phyloP scores from a whole-genome alignment of 1,140 invertebrate species.

The Arion vulgaris region DNA sequence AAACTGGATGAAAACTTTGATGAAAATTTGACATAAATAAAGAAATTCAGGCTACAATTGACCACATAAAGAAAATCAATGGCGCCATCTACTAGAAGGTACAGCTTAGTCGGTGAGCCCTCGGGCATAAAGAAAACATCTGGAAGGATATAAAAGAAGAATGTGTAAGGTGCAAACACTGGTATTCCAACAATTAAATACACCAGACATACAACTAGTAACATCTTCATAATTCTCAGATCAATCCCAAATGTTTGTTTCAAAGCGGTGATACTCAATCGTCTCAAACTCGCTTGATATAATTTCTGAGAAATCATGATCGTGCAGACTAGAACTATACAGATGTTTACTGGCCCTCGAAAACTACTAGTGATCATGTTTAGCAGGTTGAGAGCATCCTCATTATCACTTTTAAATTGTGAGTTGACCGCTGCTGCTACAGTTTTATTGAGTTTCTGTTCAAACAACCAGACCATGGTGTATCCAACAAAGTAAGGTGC shows the following conservation, averaged over 20 bases:
- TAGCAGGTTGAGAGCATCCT: neutral
- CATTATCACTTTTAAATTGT: neutral
- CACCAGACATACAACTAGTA: constrained; percentile 2
- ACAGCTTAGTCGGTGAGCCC: neutral
- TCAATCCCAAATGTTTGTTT: neutral
- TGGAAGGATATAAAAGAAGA: neutral
- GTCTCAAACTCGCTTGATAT: neutral
- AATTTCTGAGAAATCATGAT: neutral
- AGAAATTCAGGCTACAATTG: constrained; percentile 10
- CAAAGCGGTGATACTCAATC: neutral
- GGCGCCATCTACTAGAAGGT: neutral
- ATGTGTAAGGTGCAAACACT: neutral
- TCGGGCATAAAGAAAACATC: neutral
- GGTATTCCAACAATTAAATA: neutral
- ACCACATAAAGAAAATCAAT: constrained; percentile 6
- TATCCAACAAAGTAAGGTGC: neutral
- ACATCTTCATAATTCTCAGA: neutral
- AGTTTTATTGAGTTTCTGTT: neutral
- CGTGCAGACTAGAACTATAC: neutral
- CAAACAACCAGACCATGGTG: neutral
- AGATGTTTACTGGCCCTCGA: neutral
- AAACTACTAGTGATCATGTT: neutral
- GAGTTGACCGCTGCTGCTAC: neutral
- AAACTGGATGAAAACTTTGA: neutral
- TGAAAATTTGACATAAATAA: constrained; percentile 18